These are phyloP conservation scores for Lipophrys pholis DNA, from an alignment of 2,113 vertebrate genomes.

Conservation along the genomic window DNA sequence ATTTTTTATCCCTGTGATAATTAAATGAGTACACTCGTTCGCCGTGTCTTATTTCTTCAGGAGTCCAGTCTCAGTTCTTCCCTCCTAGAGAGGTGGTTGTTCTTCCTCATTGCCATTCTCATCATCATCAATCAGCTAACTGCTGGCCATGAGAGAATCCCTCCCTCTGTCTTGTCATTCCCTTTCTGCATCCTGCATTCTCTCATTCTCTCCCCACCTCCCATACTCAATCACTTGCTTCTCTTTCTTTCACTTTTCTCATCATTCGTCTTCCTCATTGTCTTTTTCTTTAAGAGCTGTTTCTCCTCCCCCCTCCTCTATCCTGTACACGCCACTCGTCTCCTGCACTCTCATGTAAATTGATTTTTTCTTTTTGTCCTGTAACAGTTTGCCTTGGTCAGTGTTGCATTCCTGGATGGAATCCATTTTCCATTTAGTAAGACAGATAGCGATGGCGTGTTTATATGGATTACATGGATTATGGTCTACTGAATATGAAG, in stretches of 20 bases:
- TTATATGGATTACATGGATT: slow-evolving; percentile 71
- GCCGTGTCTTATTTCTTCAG: slow-evolving; percentile 26
- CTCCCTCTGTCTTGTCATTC: slow-evolving; percentile 69
- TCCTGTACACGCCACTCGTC: not conserved
- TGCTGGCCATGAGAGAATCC: slow-evolving; percentile 68
- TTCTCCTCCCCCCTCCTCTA: slow-evolving; percentile 28
- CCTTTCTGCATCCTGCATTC: slow-evolving; percentile 65
- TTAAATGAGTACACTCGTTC: slow-evolving; percentile 51
- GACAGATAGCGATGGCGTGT: slow-evolving; percentile 54
- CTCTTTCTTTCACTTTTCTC: slow-evolving; percentile 63
- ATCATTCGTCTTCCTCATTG: slow-evolving; percentile 71
- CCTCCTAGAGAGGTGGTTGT: slow-evolving; percentile 55
- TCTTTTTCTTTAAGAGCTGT: slow-evolving; percentile 54
- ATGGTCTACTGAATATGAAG: slow-evolving; percentile 60
- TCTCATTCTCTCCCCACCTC: slow-evolving; percentile 49
- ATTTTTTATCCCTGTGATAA: slow-evolving; percentile 61
- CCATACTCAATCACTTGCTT: slow-evolving; percentile 68
- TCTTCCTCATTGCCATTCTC: slow-evolving; percentile 77
- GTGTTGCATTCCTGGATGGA: slow-evolving; percentile 61
- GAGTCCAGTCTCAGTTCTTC: slow-evolving; percentile 28
- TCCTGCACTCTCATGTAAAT: slow-evolving; percentile 63
- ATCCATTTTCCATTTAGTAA: slow-evolving; percentile 62
- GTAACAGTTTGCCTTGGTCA: slow-evolving; percentile 67
- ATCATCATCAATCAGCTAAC: slow-evolving; percentile 79
- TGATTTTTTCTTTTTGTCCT: slow-evolving; percentile 63